Base-by-base conservation (phyloP, 1,140 invertebrate genomes). In the Meloidogyne floridensis region DNA sequence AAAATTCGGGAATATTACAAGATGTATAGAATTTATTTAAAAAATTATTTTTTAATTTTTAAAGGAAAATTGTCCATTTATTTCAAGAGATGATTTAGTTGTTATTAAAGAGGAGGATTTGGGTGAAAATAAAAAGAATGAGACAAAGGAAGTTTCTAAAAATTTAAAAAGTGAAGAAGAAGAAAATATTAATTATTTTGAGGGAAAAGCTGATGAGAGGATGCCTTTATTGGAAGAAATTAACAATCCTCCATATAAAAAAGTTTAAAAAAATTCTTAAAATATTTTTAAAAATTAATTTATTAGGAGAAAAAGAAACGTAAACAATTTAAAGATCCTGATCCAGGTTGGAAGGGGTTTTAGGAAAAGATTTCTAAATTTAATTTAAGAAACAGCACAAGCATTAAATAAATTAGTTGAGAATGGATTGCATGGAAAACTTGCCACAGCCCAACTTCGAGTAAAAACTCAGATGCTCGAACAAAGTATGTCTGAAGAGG, bases 381-480 rank as follows among this genome's bases (percentile, higher is more conserved):
- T 47, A 4, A n/a, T 65, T 65, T 65, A n/a, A 65, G 82, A 81
- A 51, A 83, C 81, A 43, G 81, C 71, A n/a, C 75, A 87, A 43
- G 75, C 54, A 10, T 20, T 85, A 11, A 80, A 84, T 18, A 75
- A 85, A 70, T 54, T 85, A 15, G 70, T 51, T 10, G 78, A 87
- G 43, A 76, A 59, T 15, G 85, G 84, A n/a, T 42, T 87, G 13
- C 84, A 85, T 65, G 84, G 84, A 7, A 85, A 85, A 80, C 74
- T 85, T 5, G 84, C 86, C 11, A 87, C 84, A 18, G 84, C 84
- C 2, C 86, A 86, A 65, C 59, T 85, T 42, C 83, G 84, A 18
- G 82, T 75, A 13, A 72, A 74, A 18, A 85, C 84, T 3, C 51
- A 82, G 10, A 77, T 84, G 47, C 53, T 85, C 20, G 85, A 85